Conservation (phyloP, 1,140 invertebrate species). For the Phenacoccus solenopsis region DNA sequence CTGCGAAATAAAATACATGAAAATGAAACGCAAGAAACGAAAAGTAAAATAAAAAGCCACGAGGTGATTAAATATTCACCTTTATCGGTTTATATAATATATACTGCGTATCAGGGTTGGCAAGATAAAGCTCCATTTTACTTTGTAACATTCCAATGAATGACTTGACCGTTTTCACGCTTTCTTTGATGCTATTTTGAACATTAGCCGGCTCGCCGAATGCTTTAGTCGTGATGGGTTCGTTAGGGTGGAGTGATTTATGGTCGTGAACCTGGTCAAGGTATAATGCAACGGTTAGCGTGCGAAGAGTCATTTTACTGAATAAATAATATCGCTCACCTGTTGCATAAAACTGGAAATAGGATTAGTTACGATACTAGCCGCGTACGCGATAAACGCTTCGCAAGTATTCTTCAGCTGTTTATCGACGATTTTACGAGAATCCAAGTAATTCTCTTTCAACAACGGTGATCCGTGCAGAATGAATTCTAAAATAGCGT, state of each 20-base stretch:
- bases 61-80: slow-evolving; percentile 36
- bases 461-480: slow-evolving; percentile 83
- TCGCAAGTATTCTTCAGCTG: slow-evolving; percentile 87
- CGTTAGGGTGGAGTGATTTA: neutral
- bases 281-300: neutral
- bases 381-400: slow-evolving; percentile 68
- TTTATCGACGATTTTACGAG: slow-evolving; percentile 85
- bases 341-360: slow-evolving; percentile 60
- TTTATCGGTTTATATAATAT: slow-evolving; percentile 88
- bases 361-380: slow-evolving; percentile 58
- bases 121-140: slow-evolving; percentile 85
- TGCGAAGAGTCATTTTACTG: neutral
- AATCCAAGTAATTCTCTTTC: slow-evolving; percentile 81
- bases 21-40: neutral
- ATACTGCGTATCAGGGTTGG: slow-evolving; percentile 92
- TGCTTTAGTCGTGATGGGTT: slow-evolving; percentile 16
- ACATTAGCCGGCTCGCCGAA: slow-evolving; percentile 19
- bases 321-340: slow-evolving; percentile 44
- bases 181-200: slow-evolving; percentile 39
- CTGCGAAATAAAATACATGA: slow-evolving; percentile 36
- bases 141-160: slow-evolving; percentile 66
- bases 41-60: neutral
- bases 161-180: slow-evolving; percentile 58
- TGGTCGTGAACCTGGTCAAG: slow-evolving; percentile 1
- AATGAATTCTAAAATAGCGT: slow-evolving; percentile 83